Percentiles rank a stretch among this genome's conserved stretches.
phyloP scores from a whole-genome alignment of 2,113 vertebrate species.

The Eleginops maclovinus region DNA sequence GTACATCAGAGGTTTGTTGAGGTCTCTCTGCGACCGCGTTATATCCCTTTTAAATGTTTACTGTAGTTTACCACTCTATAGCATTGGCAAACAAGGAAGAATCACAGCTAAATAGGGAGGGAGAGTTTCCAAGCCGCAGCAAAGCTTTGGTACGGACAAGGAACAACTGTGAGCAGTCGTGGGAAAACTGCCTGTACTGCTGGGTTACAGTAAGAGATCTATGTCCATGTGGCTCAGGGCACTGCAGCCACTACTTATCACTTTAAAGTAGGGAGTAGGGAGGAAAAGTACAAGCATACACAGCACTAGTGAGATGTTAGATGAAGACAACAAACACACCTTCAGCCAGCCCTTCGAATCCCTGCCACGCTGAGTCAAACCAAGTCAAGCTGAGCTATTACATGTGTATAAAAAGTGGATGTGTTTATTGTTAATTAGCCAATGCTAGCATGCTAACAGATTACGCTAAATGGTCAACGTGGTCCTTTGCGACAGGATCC shows the following conservation, averaged over 20 bases:
- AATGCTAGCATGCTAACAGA: not conserved
- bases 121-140: conserved; percentile 68
- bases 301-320: too few species aligned
- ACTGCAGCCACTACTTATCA: conserved; percentile 10
- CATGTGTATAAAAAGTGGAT: too few species aligned
- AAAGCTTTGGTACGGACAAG: conserved; percentile 65
- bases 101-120: conserved; percentile 63
- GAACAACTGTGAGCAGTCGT: conserved; percentile 63
- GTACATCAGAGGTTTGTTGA: conserved; percentile 83
- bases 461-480: not conserved
- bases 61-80: conserved; percentile 80
- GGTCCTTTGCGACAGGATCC: not conserved
- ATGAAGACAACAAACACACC: too few species aligned
- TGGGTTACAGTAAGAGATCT: conserved; percentile 52
- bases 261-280: not conserved
- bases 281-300: too few species aligned
- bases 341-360: too few species aligned
- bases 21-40: conserved; percentile 75
- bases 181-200: conserved; percentile 70
- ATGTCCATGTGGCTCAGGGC: conserved; percentile 12
- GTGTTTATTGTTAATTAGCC: not conserved
- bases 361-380: too few species aligned
- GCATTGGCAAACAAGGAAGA: conserved; percentile 69
- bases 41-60: conserved; percentile 84
- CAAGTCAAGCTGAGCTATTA: too few species aligned